Conservation (phyloP, 2,113 vertebrate species). For the Myiagra hebetior region DNA sequence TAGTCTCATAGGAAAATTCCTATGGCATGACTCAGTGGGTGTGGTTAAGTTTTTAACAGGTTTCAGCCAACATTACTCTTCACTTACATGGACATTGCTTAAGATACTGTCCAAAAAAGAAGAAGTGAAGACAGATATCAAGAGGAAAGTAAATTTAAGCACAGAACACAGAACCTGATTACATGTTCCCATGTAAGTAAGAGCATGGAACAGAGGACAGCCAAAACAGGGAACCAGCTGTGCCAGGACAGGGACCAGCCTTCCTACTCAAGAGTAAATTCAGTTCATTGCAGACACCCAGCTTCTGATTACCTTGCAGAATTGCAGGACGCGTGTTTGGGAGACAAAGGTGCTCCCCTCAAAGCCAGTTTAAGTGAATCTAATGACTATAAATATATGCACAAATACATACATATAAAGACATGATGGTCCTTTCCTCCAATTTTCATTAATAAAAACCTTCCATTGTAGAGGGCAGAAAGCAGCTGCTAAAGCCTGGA, state of each 20-base stretch:
- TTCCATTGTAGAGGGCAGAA: background rate
- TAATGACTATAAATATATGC: background rate
- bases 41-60: background rate
- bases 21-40: slow-evolving; percentile 26
- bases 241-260: background rate
- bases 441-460: background rate
- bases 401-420: background rate
- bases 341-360: background rate
- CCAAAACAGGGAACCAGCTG: background rate
- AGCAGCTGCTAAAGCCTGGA: background rate
- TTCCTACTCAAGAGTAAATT: background rate
- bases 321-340: background rate
- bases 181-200: background rate
- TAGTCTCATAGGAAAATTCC: background rate
- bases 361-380: background rate
- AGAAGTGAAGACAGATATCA: background rate
- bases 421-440: background rate
- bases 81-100: background rate
- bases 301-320: background rate
- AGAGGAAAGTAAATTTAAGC: background rate
- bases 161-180: background rate
- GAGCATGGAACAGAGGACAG: background rate
- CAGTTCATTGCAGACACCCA: background rate
- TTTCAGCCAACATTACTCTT: background rate
- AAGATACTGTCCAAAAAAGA: background rate